Evolutionary conservation across 2,797 vertebrate species (phyloP).

Genomic region (Leuciscus waleckii): DNA sequence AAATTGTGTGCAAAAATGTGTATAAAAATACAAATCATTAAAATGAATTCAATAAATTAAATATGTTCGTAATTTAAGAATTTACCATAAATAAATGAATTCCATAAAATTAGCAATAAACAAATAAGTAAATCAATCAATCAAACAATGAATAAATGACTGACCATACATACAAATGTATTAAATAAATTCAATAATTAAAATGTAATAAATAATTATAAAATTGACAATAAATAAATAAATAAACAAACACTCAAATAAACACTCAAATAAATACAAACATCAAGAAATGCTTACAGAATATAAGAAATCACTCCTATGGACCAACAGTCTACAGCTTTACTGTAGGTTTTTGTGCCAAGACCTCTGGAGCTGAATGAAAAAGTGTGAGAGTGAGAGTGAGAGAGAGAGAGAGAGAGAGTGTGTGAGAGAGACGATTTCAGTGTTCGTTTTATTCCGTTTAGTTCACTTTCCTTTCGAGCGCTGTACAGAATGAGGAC

Average conservation of each 20-base stretch:
- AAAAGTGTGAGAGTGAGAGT: slow-evolving; percentile 25
- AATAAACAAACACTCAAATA: background rate
- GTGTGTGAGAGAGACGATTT: background rate
- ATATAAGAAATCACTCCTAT: slow-evolving; percentile 98
- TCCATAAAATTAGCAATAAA: background rate
- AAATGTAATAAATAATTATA: background rate
- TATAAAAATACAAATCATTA: background rate
- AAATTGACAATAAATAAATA: background rate
- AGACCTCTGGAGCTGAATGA: slow-evolving; percentile 88
- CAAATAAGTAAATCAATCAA: background rate
- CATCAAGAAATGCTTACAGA: slow-evolving; percentile 79
- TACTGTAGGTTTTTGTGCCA: slow-evolving; percentile 99
- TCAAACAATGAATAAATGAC: background rate
- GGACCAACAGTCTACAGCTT: slow-evolving; percentile 98
- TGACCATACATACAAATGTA: background rate
- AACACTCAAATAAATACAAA: background rate
- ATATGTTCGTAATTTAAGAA: background rate
- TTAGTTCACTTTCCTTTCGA: slow-evolving; percentile 37
- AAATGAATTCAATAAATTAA: background rate
- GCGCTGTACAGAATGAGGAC: slow-evolving; percentile 49
- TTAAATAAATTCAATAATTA: background rate
- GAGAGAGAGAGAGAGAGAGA: slow-evolving; percentile 21
- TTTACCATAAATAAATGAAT: background rate
- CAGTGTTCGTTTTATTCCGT: slow-evolving; percentile 17
- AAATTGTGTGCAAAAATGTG: no score